phyloP scores from a whole-genome alignment of 2,888 invertebrate genomes.

The Troides oblongomaculatus region DNA sequence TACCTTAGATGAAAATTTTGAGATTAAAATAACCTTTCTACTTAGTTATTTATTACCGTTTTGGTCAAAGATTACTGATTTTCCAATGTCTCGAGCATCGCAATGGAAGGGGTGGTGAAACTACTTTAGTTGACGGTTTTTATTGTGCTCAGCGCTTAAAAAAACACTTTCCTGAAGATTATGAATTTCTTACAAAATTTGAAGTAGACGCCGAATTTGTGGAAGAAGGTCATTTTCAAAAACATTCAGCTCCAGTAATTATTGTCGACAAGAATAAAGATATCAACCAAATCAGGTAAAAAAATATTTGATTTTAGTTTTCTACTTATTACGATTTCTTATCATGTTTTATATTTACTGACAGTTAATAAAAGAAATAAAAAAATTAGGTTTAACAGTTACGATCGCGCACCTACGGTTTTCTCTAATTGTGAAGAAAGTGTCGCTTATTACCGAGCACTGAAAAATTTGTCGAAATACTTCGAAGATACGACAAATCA shows the following conservation, averaged over 20 bases:
- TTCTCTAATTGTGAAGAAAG: conserved; percentile 74
- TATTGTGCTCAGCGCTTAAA: conserved; percentile 81
- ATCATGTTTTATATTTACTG: neutral
- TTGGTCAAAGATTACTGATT: conserved; percentile 61
- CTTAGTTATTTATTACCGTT: neutral
- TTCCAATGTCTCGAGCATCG: conserved; percentile 67
- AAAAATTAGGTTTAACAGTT: conserved; percentile 82
- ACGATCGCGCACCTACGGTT: conserved; percentile 85
- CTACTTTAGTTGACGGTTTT: conserved; percentile 87
- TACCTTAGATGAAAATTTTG: no score
- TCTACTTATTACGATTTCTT: neutral
- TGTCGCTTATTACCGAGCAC: conserved; percentile 81
- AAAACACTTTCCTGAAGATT: conserved; percentile 76
- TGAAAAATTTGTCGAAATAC: conserved; percentile 73
- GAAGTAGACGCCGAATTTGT: conserved; percentile 83
- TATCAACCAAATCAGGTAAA: conserved; percentile 81
- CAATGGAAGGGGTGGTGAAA: conserved; percentile 85
- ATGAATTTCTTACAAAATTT: conserved; percentile 77
- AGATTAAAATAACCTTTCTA: no score
- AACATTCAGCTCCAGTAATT: conserved; percentile 80
- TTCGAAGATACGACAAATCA: conserved; percentile 73
- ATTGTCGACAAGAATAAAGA: conserved; percentile 76
- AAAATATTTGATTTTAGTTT: neutral
- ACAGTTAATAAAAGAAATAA: neutral
- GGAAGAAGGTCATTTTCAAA: conserved; percentile 81